Conservation (phyloP, 2,113 vertebrate genomes). For the Scalopus aquaticus region DNA sequence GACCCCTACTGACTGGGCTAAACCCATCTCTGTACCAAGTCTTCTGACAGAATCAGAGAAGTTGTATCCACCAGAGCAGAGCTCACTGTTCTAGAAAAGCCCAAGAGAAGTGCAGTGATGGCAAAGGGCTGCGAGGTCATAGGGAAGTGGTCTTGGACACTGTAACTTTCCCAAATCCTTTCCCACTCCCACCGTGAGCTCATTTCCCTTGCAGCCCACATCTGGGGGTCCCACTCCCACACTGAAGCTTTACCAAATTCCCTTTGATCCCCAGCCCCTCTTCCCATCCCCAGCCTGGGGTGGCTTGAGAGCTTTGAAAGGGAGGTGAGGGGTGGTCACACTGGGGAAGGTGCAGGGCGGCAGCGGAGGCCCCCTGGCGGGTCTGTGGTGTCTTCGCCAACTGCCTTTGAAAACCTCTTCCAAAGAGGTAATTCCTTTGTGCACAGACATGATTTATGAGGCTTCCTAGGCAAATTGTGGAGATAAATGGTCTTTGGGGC, state of each 20-base stretch:
- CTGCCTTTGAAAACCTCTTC: slow-evolving; percentile 64
- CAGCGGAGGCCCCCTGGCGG: background rate
- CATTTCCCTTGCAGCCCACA: background rate
- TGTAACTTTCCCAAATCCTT: background rate
- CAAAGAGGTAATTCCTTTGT: slow-evolving; percentile 65
- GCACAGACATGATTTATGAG: slow-evolving; percentile 39
- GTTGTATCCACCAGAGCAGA: background rate
- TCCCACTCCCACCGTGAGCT: background rate
- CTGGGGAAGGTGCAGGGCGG: background rate
- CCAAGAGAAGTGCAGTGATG: too few species aligned
- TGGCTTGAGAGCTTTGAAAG: background rate
- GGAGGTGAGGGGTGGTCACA: background rate
- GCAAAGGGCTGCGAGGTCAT: background rate
- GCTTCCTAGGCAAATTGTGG: slow-evolving; percentile 43
- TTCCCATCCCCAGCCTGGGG: background rate
- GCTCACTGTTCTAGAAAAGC: background rate
- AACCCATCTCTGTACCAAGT: background rate
- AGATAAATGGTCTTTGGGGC: slow-evolving; percentile 43
- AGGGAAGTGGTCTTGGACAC: background rate
- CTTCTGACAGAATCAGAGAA: background rate
- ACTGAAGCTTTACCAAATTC: background rate
- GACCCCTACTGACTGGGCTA: background rate
- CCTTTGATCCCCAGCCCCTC: background rate
- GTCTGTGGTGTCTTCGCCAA: background rate
- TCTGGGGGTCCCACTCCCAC: background rate